Evolutionary conservation across 2,888 invertebrate species (phyloP).

Genomic region (Trisateles emortualis): DNA sequence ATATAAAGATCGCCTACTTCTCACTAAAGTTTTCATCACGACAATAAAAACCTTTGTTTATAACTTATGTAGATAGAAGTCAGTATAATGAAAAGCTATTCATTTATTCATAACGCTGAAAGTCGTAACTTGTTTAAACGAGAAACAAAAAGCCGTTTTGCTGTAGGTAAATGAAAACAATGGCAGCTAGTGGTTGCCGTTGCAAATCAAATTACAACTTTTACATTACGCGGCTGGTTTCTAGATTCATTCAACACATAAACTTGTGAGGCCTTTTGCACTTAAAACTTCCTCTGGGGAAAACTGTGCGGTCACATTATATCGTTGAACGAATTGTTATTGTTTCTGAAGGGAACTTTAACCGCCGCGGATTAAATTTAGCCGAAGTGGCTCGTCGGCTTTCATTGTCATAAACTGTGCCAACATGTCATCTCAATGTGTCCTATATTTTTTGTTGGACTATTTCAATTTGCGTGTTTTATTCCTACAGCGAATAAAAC

Average conservation of each 20-base stretch:
- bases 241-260: slow-evolving; percentile 77
- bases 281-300: slow-evolving; percentile 73
- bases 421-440: slow-evolving; percentile 51
- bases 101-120: slow-evolving; percentile 61
- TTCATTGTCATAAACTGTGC: slow-evolving; percentile 54
- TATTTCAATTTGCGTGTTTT: slow-evolving; percentile 41
- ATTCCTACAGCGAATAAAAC: slow-evolving; percentile 35
- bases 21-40: slow-evolving; percentile 25
- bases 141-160: slow-evolving; percentile 61
- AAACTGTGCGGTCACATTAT: slow-evolving; percentile 71
- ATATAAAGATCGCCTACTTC: background rate
- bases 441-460: slow-evolving; percentile 43
- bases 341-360: slow-evolving; percentile 76
- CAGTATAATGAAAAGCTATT: slow-evolving; percentile 57
- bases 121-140: slow-evolving; percentile 62
- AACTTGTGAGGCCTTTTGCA: slow-evolving; percentile 78
- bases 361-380: slow-evolving; percentile 67
- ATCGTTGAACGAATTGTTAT: slow-evolving; percentile 75
- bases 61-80: slow-evolving; percentile 39
- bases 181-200: slow-evolving; percentile 64
- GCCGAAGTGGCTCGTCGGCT: slow-evolving; percentile 58
- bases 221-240: slow-evolving; percentile 68
- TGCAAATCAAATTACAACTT: slow-evolving; percentile 80
- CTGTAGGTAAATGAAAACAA: slow-evolving; percentile 68
- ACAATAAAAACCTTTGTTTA: slow-evolving; percentile 40